phyloP scores from a whole-genome alignment of 2,888 invertebrate species.

The Esperia sulphurella region DNA sequence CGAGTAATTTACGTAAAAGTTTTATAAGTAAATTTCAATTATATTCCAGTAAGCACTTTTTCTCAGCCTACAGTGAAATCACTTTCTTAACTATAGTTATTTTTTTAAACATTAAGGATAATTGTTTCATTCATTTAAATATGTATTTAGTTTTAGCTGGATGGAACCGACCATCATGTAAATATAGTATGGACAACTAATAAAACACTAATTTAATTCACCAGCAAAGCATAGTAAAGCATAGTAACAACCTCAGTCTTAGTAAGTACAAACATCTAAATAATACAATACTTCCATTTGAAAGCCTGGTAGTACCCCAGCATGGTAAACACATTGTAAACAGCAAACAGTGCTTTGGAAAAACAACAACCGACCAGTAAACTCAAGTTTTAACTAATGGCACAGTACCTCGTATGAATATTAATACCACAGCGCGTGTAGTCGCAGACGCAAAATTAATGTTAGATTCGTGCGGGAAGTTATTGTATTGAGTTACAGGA shows the following conservation, averaged over 20 bases:
- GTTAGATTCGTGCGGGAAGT: conserved; percentile 18
- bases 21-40: too few relatives aligned
- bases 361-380: conserved; percentile 42
- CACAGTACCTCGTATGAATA: conserved; percentile 52
- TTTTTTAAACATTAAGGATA: too few relatives aligned
- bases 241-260: conserved; percentile 39
- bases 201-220: conserved; percentile 42
- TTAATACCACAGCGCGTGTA: conserved; percentile 40
- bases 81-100: too few relatives aligned
- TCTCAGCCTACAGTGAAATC: too few relatives aligned
- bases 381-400: conserved; percentile 48
- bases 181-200: conserved; percentile 23
- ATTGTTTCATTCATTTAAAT: too few relatives aligned
- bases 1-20: too few relatives aligned
- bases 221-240: conserved; percentile 40
- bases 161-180: not conserved
- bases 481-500: conserved; percentile 10
- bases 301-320: conserved; percentile 46
- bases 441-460: conserved; percentile 34
- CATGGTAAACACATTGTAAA: conserved; percentile 50
- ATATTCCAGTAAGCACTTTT: too few relatives aligned
- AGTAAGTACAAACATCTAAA: conserved; percentile 46
- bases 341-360: conserved; percentile 41
- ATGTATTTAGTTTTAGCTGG: not conserved
- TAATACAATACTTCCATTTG: conserved; percentile 60